phyloP scores from a whole-genome alignment of 23 tunicate genomes.

The Ciona savignyi region DNA sequence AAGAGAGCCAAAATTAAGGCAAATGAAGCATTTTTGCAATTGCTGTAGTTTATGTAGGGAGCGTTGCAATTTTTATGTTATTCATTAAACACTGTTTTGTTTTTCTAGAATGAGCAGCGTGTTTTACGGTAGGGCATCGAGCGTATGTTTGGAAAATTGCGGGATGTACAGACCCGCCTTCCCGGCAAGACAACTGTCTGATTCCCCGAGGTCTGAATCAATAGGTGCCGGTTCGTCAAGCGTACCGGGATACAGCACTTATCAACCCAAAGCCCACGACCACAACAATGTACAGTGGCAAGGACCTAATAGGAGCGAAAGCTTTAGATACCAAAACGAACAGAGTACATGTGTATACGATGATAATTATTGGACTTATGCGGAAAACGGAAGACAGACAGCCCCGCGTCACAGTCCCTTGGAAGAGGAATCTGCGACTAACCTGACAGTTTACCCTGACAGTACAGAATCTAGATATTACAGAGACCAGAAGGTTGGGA shows the following conservation, averaged over 20 bases:
- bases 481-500: background rate
- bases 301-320: background rate
- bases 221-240: background rate
- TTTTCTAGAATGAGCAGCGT: background rate
- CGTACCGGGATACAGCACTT: background rate
- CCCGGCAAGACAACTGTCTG: slow-evolving; percentile 7
- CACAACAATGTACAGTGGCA: background rate
- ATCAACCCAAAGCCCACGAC: background rate
- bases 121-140: background rate
- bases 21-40: too few relatives aligned
- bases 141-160: slow-evolving; percentile 9
- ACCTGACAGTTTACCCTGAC: background rate
- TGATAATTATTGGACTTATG: background rate
- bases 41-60: too few relatives aligned
- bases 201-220: slow-evolving; percentile 1
- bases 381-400: background rate
- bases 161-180: slow-evolving; percentile 14
- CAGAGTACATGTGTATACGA: background rate
- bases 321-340: background rate
- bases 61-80: too few relatives aligned
- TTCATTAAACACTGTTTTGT: background rate
- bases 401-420: background rate
- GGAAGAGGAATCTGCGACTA: background rate
- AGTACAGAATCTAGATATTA: background rate
- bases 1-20: too few relatives aligned